Conservation (phyloP, 2,797 vertebrate genomes). For the Epinephelus malabaricus region DNA sequence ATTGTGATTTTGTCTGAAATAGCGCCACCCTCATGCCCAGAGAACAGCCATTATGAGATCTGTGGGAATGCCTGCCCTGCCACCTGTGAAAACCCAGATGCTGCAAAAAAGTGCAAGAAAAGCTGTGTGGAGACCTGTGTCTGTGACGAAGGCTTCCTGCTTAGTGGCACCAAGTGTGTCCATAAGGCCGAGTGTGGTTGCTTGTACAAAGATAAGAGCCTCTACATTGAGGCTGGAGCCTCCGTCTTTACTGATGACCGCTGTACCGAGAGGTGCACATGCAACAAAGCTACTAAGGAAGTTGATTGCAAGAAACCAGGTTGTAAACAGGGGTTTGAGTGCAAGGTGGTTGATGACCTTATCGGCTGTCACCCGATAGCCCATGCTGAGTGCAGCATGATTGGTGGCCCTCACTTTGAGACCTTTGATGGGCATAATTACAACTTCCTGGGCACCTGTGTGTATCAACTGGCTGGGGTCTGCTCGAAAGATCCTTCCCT, state of each 20-base stretch:
- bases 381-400: conserved; percentile 60
- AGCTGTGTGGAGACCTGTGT: conserved; percentile 84
- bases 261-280: conserved; percentile 76
- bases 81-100: conserved; percentile 71
- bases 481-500: conserved; percentile 63
- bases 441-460: conserved; percentile 86
- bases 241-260: conserved; percentile 74
- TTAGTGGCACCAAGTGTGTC: conserved; percentile 78
- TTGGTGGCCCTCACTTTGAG: conserved; percentile 63
- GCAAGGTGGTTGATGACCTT: conserved; percentile 47
- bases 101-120: conserved; percentile 56
- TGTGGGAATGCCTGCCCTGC: conserved; percentile 81
- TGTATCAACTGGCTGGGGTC: conserved; percentile 81
- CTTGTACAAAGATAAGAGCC: conserved; percentile 55
- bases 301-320: conserved; percentile 44
- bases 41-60: conserved; percentile 83
- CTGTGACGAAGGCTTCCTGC: conserved; percentile 78
- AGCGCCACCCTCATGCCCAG: conserved; percentile 69
- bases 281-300: conserved; percentile 24
- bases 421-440: conserved; percentile 72
- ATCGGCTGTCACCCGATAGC: conserved; percentile 51
- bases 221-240: conserved; percentile 55
- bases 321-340: conserved; percentile 57
- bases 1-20: conserved; percentile 20
- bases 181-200: conserved; percentile 79